Base-by-base conservation (phyloP, 2,113 vertebrate genomes). In the Caretta caretta region DNA sequence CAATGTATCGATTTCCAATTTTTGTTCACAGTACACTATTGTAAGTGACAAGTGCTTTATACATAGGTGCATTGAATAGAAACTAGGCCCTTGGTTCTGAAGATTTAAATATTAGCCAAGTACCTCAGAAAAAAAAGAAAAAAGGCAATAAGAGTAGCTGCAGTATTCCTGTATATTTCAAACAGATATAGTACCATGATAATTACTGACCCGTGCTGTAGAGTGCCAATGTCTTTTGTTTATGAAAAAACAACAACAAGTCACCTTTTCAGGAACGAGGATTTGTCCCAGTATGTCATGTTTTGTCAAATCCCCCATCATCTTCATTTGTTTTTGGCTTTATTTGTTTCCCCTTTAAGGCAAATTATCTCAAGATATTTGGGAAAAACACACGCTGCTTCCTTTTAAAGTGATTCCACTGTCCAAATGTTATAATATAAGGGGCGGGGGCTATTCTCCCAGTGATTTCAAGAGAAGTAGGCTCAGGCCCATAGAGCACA, bases 1-100 rank as follows among this genome's bases (percentile, higher is more conserved):
- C 51, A 79, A 50, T 84, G n/a, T 72, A 92, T 27, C 54, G 80
- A 90, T 96, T 92, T 92, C 46, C 80, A 79, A 1, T 35, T 96
- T 83, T 80, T 87, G 49, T 31, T 91, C 42, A 20, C 1, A 59
- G 38, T 5, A 53, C 9, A 50, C 2, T 49, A 22, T 19, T 83
- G 8, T 31, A 42, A 49, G 13, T 84, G 46, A 51, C 57, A 88
- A 56, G 35, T 65, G 35, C 14, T 90, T 95, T 80, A 92, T 84
- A 53, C 19, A 35, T 25, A 86, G 7, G 12, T 42, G 31, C 11
- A 22, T n/a, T 50, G 92, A 93, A 50, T 10, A 84, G 8, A 78
- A 93, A 72, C 12, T 0, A 11, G 42, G 8, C 80, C 83, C 27
- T 24, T 2, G 3, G 31, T 80, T 4, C 4, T 22, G 62, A 76